Evolutionary conservation across 2,113 vertebrate species (phyloP).

Genomic region (Natator depressus): DNA sequence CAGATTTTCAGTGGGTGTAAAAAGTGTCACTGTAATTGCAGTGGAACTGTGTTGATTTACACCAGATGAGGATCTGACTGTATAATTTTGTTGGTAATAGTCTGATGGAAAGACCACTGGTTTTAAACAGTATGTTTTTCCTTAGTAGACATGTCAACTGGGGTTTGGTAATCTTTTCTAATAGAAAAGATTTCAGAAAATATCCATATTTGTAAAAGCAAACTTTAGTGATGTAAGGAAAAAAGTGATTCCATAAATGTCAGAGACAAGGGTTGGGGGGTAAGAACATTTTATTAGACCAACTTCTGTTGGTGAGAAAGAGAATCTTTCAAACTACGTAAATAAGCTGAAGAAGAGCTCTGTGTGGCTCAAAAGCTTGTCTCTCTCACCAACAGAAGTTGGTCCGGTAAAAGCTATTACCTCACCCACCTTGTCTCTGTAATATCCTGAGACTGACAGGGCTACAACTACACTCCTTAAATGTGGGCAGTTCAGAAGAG

Average conservation of each 20-base stretch:
- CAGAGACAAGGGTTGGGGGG: not conserved
- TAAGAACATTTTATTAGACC: no score
- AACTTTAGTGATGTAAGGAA: no score
- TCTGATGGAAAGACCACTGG: not conserved
- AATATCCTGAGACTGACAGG: no score
- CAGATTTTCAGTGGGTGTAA: not conserved
- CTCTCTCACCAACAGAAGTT: no score
- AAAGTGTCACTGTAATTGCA: not conserved
- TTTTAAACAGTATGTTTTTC: not conserved
- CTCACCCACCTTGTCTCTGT: no score
- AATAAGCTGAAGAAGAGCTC: no score
- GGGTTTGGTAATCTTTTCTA: not conserved
- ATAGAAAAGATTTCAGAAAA: not conserved
- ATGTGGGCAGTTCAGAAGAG: conserved; percentile 17
- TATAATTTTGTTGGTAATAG: not conserved
- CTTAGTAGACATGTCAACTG: not conserved
- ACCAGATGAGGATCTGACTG: not conserved
- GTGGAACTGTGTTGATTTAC: not conserved
- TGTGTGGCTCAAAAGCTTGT: no score
- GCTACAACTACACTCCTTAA: not conserved
- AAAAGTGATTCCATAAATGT: not conserved
- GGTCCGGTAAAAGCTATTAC: no score
- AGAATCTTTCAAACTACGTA: no score
- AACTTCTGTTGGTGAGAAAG: no score
- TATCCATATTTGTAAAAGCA: no score